Evolutionary conservation across 2,888 invertebrate genomes (phyloP), one percentile per base, ranked within the genome.

Genomic region (Caenorhabditis sinica): DNA sequence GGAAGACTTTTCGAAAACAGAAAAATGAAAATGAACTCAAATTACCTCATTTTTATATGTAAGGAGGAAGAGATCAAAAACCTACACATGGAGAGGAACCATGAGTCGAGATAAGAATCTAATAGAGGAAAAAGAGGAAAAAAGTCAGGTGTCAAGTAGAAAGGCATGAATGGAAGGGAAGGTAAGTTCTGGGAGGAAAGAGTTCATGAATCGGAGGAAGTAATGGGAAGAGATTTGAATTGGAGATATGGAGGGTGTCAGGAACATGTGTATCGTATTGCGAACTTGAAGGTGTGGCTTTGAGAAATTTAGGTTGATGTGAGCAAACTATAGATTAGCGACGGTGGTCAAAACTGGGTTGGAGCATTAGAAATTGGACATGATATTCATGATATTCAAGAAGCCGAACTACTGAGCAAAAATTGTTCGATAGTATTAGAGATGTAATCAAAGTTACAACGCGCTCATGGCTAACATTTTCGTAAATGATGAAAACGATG

Each of bases 111-210:
- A 68, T 68, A 36, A 68, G 1, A 30, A 68, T 68, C 68, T 68
- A 28, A 68, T 68, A 15, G 28, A 53, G 9, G 8, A 45, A 66
- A 66, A 49, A 66, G 28, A 66, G 66, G 66, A 68, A 68, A 49
- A 68, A 51, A 68, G 68, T 68, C 68, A 68, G 68, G 68, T 68
- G 68, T 68, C 68, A 68, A 68, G 68, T 51, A 66, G 11, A 28
- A 45, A n/a, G 36, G 23, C 25, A 28, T 33, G 30, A 25, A 25
- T n/a, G 30, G 25, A 36, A 63, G 33, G 17, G n/a, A 60, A 61
- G 23, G 17, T 33, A 11, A 36, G 36, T 36, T 36, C 36, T 58
- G 28, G 36, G 36, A n/a, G 51, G n/a, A 40, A n/a, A 66, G 49
- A 68, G 68, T 51, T 66, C 68, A 68, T 9, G 33, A 68, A 68